Conservation (phyloP, 2,113 vertebrate species). For the Chaetodon auriga region DNA sequence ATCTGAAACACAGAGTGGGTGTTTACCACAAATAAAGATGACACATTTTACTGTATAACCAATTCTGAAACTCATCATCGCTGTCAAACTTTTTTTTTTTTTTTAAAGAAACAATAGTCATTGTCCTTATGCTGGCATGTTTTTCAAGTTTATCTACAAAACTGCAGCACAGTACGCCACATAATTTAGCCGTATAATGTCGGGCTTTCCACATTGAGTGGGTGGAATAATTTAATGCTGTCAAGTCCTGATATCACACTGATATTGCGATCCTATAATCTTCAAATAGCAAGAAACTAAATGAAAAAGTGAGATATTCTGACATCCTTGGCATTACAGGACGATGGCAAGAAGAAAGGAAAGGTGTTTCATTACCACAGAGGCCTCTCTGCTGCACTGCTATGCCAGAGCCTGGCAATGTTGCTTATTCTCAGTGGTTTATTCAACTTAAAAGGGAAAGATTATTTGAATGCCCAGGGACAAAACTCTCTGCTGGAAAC, state of each 20-base stretch:
- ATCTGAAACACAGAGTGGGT: conserved; percentile 39
- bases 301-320: conserved; percentile 47
- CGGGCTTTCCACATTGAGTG: conserved; percentile 42
- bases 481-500: conserved; percentile 45
- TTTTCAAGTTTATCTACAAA: conserved; percentile 35
- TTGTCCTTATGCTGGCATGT: conserved; percentile 5
- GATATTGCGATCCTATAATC: conserved; percentile 47
- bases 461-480: conserved; percentile 51
- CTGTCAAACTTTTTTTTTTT: conserved; percentile 43
- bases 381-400: conserved; percentile 12
- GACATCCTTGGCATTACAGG: conserved; percentile 45
- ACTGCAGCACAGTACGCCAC: conserved; percentile 26
- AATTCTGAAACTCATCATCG: conserved; percentile 37
- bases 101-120: conserved; percentile 19
- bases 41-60: conserved; percentile 22
- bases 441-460: conserved; percentile 54
- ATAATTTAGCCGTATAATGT: conserved; percentile 48
- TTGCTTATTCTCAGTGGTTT: conserved; percentile 57
- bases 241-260: conserved; percentile 64
- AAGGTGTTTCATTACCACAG: conserved; percentile 63
- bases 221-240: conserved; percentile 68
- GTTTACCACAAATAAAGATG: conserved; percentile 51
- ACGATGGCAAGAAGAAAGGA: conserved; percentile 43
- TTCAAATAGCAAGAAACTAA: conserved; percentile 43
- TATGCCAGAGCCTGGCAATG: conserved; percentile 36